These are phyloP conservation scores for Oriolus oriolus DNA, from an alignment of 2,113 vertebrate genomes.

Conservation along the genomic window DNA sequence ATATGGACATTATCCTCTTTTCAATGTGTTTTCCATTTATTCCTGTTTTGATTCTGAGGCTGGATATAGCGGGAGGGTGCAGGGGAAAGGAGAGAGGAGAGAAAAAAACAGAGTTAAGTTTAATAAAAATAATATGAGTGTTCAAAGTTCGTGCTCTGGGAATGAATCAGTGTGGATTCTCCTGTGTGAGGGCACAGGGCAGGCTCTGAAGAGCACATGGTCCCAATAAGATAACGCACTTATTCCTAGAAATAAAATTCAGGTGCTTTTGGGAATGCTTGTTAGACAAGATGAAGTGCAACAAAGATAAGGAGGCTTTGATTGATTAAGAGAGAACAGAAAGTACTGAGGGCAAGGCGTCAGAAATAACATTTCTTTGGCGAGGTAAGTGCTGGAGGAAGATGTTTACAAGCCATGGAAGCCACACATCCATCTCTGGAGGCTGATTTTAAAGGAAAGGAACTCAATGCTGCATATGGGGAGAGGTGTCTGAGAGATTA, in stretches of 20 bases:
- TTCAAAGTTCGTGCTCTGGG: neutral
- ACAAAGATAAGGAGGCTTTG: neutral
- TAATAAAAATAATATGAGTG: neutral
- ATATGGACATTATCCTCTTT: neutral
- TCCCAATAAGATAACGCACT: neutral
- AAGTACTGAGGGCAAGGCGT: neutral
- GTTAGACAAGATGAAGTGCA: neutral
- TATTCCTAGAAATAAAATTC: conserved; percentile 31
- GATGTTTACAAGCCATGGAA: neutral
- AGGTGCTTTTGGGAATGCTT: neutral
- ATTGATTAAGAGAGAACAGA: conserved; percentile 11
- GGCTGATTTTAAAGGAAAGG: neutral
- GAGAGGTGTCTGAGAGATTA: neutral
- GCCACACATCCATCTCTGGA: neutral
- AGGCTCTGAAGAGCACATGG: neutral
- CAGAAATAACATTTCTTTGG: neutral
- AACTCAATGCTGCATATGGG: neutral
- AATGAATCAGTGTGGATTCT: neutral
- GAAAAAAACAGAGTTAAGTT: neutral
- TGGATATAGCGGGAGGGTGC: neutral
- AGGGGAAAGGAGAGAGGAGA: neutral
- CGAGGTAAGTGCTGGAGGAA: neutral
- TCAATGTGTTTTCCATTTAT: neutral
- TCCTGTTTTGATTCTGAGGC: neutral
- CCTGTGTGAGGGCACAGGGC: neutral